phyloP scores from a whole-genome alignment of 2,113 vertebrate genomes.

The Lepidothrix coronata region DNA sequence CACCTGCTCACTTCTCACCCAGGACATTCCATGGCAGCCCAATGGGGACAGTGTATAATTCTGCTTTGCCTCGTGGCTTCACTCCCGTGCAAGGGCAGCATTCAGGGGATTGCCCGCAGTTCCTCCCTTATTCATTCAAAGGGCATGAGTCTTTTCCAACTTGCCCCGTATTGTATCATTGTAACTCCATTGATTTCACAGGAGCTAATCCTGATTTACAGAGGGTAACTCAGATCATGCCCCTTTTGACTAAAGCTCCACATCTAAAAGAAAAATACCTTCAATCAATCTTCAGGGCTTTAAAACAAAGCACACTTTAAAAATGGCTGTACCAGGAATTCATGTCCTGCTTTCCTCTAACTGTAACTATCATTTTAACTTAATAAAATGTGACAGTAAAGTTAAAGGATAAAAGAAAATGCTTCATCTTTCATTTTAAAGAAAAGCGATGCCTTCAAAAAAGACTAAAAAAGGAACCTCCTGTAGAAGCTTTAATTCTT shows the following conservation, averaged over 20 bases:
- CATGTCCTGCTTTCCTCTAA: slow-evolving; percentile 49
- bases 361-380: slow-evolving; percentile 61
- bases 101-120: not conserved
- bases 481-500: slow-evolving; percentile 34
- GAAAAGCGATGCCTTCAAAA: slow-evolving; percentile 20
- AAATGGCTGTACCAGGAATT: slow-evolving; percentile 63
- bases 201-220: slow-evolving; percentile 65
- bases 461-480: slow-evolving; percentile 26
- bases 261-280: slow-evolving; percentile 57
- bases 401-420: slow-evolving; percentile 63
- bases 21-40: not conserved
- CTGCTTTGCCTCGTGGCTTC: not conserved
- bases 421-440: slow-evolving; percentile 59
- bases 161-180: not conserved
- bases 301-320: slow-evolving; percentile 66
- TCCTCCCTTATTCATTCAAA: not conserved
- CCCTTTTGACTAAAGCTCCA: slow-evolving; percentile 61
- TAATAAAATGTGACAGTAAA: slow-evolving; percentile 57
- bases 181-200: slow-evolving; percentile 45
- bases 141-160: slow-evolving; percentile 12
- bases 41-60: not conserved
- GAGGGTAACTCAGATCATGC: slow-evolving; percentile 54
- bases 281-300: slow-evolving; percentile 56
- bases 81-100: not conserved
- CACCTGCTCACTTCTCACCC: not conserved